phyloP scores from a whole-genome alignment of 1,140 invertebrate genomes.

The Caenorhabditis remanei region DNA sequence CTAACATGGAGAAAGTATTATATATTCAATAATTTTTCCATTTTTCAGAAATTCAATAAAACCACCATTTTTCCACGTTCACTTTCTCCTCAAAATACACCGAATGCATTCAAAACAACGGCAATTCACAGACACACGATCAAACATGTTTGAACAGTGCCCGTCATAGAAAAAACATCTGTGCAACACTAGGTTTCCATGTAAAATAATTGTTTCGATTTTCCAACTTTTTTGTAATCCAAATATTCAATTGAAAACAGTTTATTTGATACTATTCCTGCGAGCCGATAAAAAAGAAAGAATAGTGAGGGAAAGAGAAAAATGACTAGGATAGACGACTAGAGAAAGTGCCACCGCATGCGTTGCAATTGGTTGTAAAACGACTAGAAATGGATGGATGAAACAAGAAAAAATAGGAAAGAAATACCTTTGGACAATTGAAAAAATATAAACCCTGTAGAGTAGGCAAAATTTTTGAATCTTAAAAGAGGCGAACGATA shows the following conservation, averaged over 20 bases:
- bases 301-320: not conserved
- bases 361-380: not conserved
- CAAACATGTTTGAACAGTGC: too few species aligned
- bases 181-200: too few species aligned
- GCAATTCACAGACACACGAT: too few species aligned
- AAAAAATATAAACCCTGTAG: not conserved
- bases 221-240: too few species aligned
- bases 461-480: not conserved
- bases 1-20: not conserved
- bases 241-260: too few species aligned
- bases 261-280: slow-evolving; percentile 1
- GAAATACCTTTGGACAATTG: not conserved
- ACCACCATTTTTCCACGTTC: too few species aligned
- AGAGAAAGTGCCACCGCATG: not conserved
- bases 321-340: not conserved
- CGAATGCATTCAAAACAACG: too few species aligned
- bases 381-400: not conserved
- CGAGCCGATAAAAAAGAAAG: not conserved
- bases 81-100: too few species aligned
- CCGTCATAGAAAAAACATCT: too few species aligned
- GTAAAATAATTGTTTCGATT: too few species aligned
- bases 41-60: too few species aligned
- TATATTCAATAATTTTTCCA: too few species aligned
- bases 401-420: not conserved
- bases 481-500: not conserved